Conservation (phyloP, 2,113 vertebrate genomes). For the Mesocricetus auratus region DNA sequence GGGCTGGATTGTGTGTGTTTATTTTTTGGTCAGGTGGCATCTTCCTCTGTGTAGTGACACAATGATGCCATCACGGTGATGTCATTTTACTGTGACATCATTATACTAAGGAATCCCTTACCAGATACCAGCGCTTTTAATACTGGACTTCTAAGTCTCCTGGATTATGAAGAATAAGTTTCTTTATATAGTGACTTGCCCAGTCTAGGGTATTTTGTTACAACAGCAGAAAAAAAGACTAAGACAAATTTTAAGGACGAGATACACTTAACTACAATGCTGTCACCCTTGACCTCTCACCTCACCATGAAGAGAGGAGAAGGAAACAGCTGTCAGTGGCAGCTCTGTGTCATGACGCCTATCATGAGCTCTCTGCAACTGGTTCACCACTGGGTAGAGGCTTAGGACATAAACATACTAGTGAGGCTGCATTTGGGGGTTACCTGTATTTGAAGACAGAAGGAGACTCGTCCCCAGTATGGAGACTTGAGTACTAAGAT, state of each 20-base stretch:
- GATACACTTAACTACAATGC: fast-evolving
- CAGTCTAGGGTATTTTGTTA: neutral
- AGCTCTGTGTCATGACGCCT: too few relatives aligned
- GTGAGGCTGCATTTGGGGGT: fast-evolving
- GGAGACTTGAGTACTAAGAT: neutral
- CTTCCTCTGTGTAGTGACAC: neutral
- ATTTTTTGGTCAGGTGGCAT: too few relatives aligned
- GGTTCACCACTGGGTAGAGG: neutral
- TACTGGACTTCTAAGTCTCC: neutral
- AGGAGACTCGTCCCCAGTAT: neutral
- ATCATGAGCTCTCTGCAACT: neutral
- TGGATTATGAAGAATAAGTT: neutral
- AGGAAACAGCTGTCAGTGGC: neutral
- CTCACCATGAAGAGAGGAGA: too few relatives aligned
- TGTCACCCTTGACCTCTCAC: neutral
- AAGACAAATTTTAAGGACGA: neutral
- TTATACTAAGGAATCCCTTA: neutral
- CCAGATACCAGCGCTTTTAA: neutral
- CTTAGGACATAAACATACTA: neutral
- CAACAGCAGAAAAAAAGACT: neutral
- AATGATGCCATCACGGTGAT: neutral
- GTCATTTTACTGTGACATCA: neutral
- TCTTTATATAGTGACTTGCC: neutral
- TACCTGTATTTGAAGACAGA: neutral
- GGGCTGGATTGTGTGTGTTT: neutral